Percentiles rank a stretch among this genome's conserved stretches.
These are phyloP conservation scores for Hirtodrosophila duncani DNA, from an alignment of 2,888 invertebrate genomes.

Conservation along the genomic window DNA sequence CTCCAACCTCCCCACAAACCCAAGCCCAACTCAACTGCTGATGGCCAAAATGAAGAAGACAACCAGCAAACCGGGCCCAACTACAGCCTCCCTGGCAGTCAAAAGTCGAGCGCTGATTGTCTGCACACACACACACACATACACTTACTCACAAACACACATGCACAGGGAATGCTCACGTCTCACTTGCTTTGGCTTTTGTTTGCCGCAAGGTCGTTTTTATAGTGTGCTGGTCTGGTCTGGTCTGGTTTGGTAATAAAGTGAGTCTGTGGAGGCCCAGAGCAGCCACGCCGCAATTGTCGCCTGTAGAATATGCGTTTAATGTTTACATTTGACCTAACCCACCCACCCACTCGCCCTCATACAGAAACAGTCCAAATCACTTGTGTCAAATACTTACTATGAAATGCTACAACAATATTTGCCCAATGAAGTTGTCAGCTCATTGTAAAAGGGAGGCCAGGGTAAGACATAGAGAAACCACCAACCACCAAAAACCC, in stretches of 20 bases:
- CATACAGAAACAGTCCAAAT: constrained; percentile 42
- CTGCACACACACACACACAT: constrained; percentile 17
- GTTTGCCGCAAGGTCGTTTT: constrained; percentile 70
- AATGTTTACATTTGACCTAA: constrained; percentile 62
- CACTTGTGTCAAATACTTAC: constrained; percentile 65
- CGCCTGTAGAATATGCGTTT: constrained; percentile 31
- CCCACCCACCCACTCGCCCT: constrained; percentile 26
- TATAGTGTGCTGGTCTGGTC: constrained; percentile 58
- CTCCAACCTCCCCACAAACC: constrained; percentile 1
- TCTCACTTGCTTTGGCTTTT: constrained; percentile 51
- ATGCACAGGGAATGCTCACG: constrained; percentile 29
- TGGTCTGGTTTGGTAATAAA: constrained; percentile 2
- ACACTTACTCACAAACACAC: constrained; percentile 6
- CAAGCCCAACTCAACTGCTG: neutral
- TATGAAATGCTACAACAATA: constrained; percentile 73
- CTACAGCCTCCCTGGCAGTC: constrained; percentile 37
- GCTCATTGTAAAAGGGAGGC: too few relatives aligned
- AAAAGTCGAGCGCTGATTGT: constrained; percentile 56
- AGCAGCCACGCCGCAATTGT: constrained; percentile 1
- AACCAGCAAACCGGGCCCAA: too few relatives aligned
- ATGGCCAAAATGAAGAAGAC: too few relatives aligned
- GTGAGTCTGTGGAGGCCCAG: neutral
- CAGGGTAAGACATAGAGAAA: constrained; percentile 6
- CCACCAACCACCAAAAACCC: constrained; percentile 3
- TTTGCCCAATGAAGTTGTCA: constrained; percentile 69